Conservation (phyloP, 2,797 vertebrate genomes). For the Pipistrellus pygmaeus region DNA sequence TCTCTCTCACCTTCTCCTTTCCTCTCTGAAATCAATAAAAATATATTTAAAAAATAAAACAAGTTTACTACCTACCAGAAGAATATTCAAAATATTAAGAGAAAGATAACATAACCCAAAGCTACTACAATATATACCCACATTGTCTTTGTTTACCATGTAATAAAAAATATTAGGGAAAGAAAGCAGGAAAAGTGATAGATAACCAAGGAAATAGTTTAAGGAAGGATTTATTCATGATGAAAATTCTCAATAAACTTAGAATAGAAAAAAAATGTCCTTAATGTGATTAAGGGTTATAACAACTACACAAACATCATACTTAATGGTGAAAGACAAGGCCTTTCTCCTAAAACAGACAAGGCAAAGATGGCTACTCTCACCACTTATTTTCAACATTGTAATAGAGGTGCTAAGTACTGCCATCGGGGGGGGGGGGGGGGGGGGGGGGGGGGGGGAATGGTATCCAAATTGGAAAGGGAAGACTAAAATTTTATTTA, state of each 20-base stretch:
- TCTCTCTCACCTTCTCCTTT: too few species aligned
- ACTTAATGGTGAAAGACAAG: neutral
- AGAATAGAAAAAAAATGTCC: neutral
- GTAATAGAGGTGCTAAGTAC: neutral
- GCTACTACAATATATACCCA: neutral
- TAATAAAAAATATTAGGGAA: neutral
- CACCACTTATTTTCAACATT: neutral
- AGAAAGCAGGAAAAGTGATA: neutral
- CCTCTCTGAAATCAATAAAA: too few species aligned
- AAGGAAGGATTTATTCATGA: neutral
- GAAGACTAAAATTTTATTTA: neutral
- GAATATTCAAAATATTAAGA: neutral
- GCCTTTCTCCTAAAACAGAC: neutral
- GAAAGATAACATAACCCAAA: neutral
- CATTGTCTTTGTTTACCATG: neutral
- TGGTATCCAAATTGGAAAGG: neutral
- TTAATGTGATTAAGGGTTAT: neutral
- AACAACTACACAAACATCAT: neutral
- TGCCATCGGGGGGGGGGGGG: too few species aligned
- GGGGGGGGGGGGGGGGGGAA: too few species aligned
- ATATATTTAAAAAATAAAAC: too few species aligned
- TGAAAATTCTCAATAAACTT: constrained; percentile 15
- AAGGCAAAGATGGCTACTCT: neutral
- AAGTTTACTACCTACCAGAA: neutral
- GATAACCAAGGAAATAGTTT: neutral